Conservation (phyloP, 2,797 vertebrate genomes). For the Sphenodon punctatus region DNA sequence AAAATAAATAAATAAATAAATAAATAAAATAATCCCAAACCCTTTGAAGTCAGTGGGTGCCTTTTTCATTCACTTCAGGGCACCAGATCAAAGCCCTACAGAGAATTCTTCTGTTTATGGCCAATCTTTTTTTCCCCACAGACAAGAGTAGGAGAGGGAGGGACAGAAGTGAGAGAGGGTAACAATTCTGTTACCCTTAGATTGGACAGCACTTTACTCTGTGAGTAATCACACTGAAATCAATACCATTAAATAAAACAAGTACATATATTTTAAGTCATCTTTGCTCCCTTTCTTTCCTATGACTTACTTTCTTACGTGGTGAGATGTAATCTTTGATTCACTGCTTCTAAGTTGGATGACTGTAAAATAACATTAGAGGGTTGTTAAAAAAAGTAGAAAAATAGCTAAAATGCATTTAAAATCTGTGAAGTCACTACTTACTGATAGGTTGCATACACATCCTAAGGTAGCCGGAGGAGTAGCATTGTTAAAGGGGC, state of each 20-base stretch:
- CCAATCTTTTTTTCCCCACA: background rate
- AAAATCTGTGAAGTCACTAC: background rate
- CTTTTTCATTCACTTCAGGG: background rate
- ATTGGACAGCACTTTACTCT: background rate
- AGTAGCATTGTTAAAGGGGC: constrained; percentile 41
- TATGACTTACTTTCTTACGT: constrained; percentile 70
- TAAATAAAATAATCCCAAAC: background rate
- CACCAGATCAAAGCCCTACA: background rate
- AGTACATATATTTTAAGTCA: background rate
- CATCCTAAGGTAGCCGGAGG: constrained; percentile 70
- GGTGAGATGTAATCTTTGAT: constrained; percentile 76
- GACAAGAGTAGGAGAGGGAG: too few species aligned
- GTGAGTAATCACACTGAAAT: background rate
- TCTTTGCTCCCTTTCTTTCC: background rate
- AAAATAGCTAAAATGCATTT: background rate
- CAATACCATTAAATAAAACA: background rate
- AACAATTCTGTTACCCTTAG: background rate
- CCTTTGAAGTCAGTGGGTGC: fast-evolving
- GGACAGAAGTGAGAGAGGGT: background rate
- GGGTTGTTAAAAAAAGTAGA: background rate
- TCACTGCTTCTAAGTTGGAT: background rate
- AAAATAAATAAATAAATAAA: too few species aligned
- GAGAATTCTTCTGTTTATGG: too few species aligned
- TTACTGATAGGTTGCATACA: constrained; percentile 60
- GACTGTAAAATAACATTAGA: constrained; percentile 63